These are phyloP conservation scores for Entomobrya proxima DNA, from an alignment of 2,888 invertebrate genomes.

Conservation along the genomic window DNA sequence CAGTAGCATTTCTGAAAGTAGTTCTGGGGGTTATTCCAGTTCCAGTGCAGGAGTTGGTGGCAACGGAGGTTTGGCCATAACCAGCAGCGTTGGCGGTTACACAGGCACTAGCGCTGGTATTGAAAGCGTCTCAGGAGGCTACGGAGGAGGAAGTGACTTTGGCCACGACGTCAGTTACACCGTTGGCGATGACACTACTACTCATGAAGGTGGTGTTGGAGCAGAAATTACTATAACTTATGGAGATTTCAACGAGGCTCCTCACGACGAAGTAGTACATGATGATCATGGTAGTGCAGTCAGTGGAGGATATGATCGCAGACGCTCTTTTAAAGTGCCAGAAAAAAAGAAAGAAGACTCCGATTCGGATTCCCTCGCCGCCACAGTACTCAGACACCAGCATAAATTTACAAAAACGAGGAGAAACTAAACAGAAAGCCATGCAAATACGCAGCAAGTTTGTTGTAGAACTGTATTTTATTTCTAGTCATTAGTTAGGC, in stretches of 20 bases:
- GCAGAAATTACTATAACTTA: conserved; percentile 4
- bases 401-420: not conserved
- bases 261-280: not conserved
- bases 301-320: not conserved
- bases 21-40: too few species aligned
- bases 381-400: too few species aligned
- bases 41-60: not conserved
- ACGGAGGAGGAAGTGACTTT: conserved; percentile 3
- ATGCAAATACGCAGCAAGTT: not conserved
- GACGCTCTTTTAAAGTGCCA: not conserved
- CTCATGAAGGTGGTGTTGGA: not conserved
- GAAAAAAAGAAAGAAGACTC: not conserved
- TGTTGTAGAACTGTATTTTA: conserved; percentile 16
- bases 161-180: not conserved
- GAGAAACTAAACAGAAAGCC: not conserved
- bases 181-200: not conserved
- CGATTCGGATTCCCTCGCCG: too few species aligned
- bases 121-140: not conserved
- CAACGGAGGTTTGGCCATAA: not conserved
- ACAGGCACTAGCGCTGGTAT: not conserved
- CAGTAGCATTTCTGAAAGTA: not conserved
- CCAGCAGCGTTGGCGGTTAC: not conserved
- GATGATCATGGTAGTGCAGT: not conserved
- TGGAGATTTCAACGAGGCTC: not conserved
- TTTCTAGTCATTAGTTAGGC: conserved; percentile 10